A percentile compares a stretch with the other conserved stretches of the same genome.
These are phyloP conservation scores for Amazona finschi DNA, from an alignment of 2,797 vertebrate species.

Conservation along the genomic window DNA sequence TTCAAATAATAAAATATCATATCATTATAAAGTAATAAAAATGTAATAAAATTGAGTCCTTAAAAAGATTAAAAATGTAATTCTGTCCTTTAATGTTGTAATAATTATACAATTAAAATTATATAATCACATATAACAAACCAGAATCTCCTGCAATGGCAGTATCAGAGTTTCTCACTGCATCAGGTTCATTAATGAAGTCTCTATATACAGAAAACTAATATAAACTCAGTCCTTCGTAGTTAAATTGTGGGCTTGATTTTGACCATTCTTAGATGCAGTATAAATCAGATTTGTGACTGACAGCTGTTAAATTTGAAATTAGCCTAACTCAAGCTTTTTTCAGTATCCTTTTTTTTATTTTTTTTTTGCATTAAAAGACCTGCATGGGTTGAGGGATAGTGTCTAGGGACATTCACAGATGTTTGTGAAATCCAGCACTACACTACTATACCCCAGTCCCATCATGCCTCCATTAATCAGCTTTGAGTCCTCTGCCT, in stretches of 20 bases:
- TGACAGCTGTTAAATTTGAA: neutral
- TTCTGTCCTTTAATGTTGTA: constrained; percentile 53
- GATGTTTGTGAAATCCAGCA: neutral
- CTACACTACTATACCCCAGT: neutral
- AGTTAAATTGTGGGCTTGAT: neutral
- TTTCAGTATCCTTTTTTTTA: neutral
- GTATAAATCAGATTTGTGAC: neutral
- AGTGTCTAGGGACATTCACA: neutral
- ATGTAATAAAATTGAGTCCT: constrained; percentile 67
- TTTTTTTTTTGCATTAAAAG: neutral
- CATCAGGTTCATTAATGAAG: neutral
- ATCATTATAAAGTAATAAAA: constrained; percentile 75
- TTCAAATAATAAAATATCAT: constrained; percentile 69
- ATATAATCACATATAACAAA: constrained; percentile 44
- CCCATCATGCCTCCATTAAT: neutral
- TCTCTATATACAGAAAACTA: neutral
- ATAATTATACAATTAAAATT: constrained; percentile 69
- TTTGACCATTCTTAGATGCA: neutral
- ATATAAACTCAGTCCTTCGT: neutral
- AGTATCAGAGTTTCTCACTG: neutral
- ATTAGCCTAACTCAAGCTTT: neutral
- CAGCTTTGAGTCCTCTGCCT: neutral
- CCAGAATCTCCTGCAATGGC: neutral
- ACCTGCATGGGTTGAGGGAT: too few species aligned
- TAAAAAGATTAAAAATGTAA: constrained; percentile 71